phyloP scores from a whole-genome alignment of 2,113 vertebrate species.

The Octodon degus region DNA sequence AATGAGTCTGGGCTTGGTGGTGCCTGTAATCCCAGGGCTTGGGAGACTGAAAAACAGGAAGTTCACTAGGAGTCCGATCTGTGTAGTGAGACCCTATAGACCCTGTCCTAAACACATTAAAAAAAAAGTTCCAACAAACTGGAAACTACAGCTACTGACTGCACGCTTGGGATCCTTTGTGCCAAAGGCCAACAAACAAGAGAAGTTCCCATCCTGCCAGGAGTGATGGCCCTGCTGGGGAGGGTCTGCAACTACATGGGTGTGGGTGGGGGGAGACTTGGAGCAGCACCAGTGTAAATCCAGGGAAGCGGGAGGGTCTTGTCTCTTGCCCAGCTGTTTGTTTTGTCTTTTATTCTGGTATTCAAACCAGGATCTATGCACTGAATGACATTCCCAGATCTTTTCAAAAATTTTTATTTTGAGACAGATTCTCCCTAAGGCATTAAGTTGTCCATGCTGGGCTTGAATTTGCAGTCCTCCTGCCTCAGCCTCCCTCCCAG shows the following conservation, averaged over 20 bases:
- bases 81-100: too few species aligned
- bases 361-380: background rate
- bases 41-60: too few species aligned
- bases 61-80: too few species aligned
- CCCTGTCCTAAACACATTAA: too few species aligned
- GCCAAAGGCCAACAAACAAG: background rate
- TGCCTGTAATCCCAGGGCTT: too few species aligned
- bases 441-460: background rate
- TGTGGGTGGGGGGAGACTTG: background rate
- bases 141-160: background rate
- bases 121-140: too few species aligned
- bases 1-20: too few species aligned
- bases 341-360: background rate
- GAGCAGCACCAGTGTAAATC: too few species aligned
- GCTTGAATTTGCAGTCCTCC: background rate
- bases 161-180: background rate
- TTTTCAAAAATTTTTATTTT: background rate
- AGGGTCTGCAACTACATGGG: fast-evolving
- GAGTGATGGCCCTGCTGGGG: background rate
- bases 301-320: background rate
- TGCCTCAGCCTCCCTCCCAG: background rate
- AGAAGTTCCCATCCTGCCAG: background rate
- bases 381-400: background rate
- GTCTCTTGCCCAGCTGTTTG: background rate
- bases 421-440: background rate